Base-by-base conservation (phyloP, 2,888 invertebrate genomes). In the Bombyx huttoni region DNA sequence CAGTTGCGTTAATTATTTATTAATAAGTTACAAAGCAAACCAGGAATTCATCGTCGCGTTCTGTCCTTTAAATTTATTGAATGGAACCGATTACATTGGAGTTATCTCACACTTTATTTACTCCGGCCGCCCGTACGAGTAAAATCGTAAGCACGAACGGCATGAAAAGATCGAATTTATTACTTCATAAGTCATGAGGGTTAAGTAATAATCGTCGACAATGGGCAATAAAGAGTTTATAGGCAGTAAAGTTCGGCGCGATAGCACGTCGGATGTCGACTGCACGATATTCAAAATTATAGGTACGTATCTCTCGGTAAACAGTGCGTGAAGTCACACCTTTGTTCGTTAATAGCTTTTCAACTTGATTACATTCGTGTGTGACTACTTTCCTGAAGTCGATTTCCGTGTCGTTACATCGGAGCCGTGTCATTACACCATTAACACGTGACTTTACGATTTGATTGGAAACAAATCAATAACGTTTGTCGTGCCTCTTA, bases 161-260 rank as follows among this genome's bases (percentile, higher is more conserved):
- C 73, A 81, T 81, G 77, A 73, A 75, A 75, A 81, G 76, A 78
- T 78, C 74, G 76, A 82, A 82, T 84, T 87, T 86, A 86, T 85
- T 81, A 83, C 85, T 84, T 84, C 83, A 86, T 86, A 87, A 86
- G 84, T 86, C 86, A 83, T 80, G 76, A 80, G 83, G 84, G 86
- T 81, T 84, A 82, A 84, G 86, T 85, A 86, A 85, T 87, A 86
- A 85, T 86, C 78, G 83, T 80, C 81, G 81, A 87, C 85, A 87
- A 87, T 86, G 82, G 83, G 82, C 82, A 75, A 85, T 87, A 87
- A 87, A 86, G 80, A 79, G 66, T 87, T 87, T 87, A 87, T 87
- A 82, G 85, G 82, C 79, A 78, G 77, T 87, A 85, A 86, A 86
- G 67, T 84, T 84, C 82, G 84, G 85, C 81, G 80, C 72, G 67